A percentile compares a stretch with the other conserved stretches of the same genome.
These are phyloP conservation scores for Rhynchopsitta pachyrhyncha DNA, from an alignment of 2,113 vertebrate genomes.

Conservation along the genomic window DNA sequence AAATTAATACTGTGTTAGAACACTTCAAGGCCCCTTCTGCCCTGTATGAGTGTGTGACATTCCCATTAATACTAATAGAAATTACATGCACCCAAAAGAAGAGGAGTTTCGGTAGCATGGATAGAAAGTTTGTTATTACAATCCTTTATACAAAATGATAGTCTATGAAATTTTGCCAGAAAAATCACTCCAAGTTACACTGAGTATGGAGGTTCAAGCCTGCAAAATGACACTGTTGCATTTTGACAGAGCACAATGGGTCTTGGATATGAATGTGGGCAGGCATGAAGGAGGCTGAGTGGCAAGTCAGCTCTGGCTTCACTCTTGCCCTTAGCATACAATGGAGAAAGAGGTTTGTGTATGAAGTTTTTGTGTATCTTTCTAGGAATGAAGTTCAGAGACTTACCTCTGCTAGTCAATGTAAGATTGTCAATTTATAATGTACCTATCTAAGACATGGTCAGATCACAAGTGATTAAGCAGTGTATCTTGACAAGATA, in stretches of 20 bases:
- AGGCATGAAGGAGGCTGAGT: background rate
- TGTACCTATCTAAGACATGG: background rate
- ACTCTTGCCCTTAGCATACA: background rate
- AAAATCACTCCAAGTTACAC: background rate
- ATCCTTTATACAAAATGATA: background rate
- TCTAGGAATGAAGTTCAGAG: background rate
- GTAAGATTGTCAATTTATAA: background rate
- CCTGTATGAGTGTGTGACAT: background rate
- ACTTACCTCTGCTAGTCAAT: background rate
- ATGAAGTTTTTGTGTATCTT: background rate
- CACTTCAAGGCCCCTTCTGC: constrained; percentile 3
- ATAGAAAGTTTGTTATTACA: background rate
- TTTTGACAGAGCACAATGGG: background rate
- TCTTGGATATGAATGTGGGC: background rate
- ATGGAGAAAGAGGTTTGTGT: background rate
- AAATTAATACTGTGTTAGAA: constrained; percentile 26
- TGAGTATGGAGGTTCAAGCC: background rate
- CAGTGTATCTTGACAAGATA: no score
- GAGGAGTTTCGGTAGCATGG: background rate
- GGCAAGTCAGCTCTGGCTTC: background rate
- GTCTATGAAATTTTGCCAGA: background rate
- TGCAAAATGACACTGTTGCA: background rate
- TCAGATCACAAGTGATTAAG: background rate
- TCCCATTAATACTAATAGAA: background rate
- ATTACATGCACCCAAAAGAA: background rate